Base-by-base conservation (phyloP, 1,140 invertebrate species). In the Fopius arisanus region DNA sequence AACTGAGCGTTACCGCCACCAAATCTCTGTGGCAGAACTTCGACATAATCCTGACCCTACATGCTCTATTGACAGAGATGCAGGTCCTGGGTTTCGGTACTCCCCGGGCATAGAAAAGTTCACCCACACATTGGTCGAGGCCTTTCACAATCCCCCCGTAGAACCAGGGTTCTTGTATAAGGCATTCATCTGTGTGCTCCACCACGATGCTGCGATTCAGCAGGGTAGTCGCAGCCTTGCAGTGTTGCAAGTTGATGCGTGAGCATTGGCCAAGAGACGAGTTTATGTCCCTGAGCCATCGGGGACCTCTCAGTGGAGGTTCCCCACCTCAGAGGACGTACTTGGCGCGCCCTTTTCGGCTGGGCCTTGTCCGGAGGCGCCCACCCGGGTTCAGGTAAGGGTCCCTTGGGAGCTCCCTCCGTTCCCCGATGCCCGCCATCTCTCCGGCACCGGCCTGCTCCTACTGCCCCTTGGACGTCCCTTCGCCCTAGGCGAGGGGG, bases 121-220 rank as follows among this genome's bases (percentile, higher is more conserved):
- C 40, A 2, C 19, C 16, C 14, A 6, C 10, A 31, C 23, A 3
- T n/a, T 3, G 3, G 59, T 29, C 19, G 14, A 75, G 40, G 10
- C 72, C 67, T 40, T 48, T 74, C 0, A 75, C 65, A 21, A 2
- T 10, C 0, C 75, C 72, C 40, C 14, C 69, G 10, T 28, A 26
- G 1, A 73, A 1, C 75, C 74, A 78, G 16, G 75, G 73, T 70
- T 80, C 75, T 66, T 77, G 77, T 66, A 80, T 77, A 3, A 80
- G 73, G 31, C 59, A 29, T 74, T 76, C 67, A 14, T 41, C 40
- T 80, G 72, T 78, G 0, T 74, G 73, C 78, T 23, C 14, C 72
- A 0, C 23, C 19, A 62, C 62, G 26, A 79, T 67, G 59, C 28
- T 66, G 67, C 75, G 77, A 7, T 70, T 69, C 16, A 78, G 19